Evolutionary conservation across 2,888 invertebrate genomes (phyloP).

Genomic region (Antheraea assamensis): DNA sequence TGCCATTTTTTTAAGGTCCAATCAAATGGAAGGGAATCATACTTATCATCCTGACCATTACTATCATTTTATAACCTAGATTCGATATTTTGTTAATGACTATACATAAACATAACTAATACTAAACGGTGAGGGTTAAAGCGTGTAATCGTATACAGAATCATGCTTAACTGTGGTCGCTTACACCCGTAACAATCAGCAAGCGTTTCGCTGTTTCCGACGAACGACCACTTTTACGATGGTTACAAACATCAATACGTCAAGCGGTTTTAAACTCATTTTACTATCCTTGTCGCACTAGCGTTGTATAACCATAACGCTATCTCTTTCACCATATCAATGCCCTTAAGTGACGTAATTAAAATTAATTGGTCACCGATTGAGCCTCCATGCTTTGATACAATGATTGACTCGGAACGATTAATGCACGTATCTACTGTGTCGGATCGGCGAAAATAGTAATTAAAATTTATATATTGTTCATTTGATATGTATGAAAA

Average conservation of each 20-base stretch:
- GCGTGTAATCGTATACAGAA: not conserved
- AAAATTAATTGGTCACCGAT: constrained; percentile 24
- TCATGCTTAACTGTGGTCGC: not conserved
- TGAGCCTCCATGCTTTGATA: constrained; percentile 34
- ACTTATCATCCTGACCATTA: too few species aligned
- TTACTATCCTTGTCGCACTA: constrained; percentile 4
- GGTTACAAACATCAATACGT: not conserved
- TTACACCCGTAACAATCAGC: not conserved
- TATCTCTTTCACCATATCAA: constrained; percentile 14
- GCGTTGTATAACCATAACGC: not conserved
- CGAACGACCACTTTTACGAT: not conserved
- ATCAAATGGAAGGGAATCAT: too few species aligned
- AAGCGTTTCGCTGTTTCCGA: not conserved
- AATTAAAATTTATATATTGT: constrained; percentile 18
- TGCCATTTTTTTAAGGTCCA: too few species aligned
- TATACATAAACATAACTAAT: not conserved
- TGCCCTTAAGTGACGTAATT: constrained; percentile 22
- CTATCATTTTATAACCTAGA: too few species aligned
- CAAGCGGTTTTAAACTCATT: not conserved
- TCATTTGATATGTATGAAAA: constrained; percentile 15
- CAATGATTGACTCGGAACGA: constrained; percentile 34
- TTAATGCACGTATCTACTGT: constrained; percentile 15
- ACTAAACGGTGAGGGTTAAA: not conserved
- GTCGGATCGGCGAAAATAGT: constrained; percentile 16
- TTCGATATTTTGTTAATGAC: not conserved